phyloP scores from a whole-genome alignment of 2,888 invertebrate species.

The Ennomos erosarius region DNA sequence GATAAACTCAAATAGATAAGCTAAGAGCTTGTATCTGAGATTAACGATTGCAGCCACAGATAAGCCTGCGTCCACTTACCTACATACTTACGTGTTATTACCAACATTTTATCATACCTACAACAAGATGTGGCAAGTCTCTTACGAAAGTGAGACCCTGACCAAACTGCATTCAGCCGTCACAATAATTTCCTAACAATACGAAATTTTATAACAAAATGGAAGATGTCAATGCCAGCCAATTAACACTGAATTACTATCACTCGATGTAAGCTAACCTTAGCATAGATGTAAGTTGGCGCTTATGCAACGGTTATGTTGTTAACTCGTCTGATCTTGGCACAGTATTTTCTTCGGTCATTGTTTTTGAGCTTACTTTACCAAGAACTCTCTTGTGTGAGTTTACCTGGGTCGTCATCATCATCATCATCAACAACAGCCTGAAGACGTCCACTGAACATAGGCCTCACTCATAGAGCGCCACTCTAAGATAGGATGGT shows the following conservation, averaged over 20 bases:
- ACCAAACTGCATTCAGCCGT: constrained; percentile 27
- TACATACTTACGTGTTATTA: constrained; percentile 10
- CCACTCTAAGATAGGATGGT: too few relatives aligned
- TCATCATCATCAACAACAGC: too few relatives aligned
- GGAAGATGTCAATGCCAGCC: constrained; percentile 43
- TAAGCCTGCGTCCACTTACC: constrained; percentile 3
- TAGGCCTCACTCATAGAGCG: too few relatives aligned
- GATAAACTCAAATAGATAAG: too few relatives aligned
- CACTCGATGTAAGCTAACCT: constrained; percentile 33
- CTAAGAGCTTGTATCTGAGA: neutral
- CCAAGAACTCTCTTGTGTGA: too few relatives aligned
- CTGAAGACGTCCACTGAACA: too few relatives aligned
- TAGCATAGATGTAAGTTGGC: constrained; percentile 20
- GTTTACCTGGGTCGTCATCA: too few relatives aligned
- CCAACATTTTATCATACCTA: constrained; percentile 7
- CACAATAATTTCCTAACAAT: constrained; percentile 35
- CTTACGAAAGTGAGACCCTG: constrained; percentile 37
- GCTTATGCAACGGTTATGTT: constrained; percentile 23
- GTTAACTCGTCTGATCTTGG: constrained; percentile 16
- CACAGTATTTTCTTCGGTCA: neutral
- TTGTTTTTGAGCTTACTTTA: too few relatives aligned
- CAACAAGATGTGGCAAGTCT: constrained; percentile 25
- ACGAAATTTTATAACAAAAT: constrained; percentile 32
- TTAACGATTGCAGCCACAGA: constrained; percentile 3
- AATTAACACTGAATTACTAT: constrained; percentile 33